Evolutionary conservation across 2,888 invertebrate genomes (phyloP).

Genomic region (Calliphora vomitoria): DNA sequence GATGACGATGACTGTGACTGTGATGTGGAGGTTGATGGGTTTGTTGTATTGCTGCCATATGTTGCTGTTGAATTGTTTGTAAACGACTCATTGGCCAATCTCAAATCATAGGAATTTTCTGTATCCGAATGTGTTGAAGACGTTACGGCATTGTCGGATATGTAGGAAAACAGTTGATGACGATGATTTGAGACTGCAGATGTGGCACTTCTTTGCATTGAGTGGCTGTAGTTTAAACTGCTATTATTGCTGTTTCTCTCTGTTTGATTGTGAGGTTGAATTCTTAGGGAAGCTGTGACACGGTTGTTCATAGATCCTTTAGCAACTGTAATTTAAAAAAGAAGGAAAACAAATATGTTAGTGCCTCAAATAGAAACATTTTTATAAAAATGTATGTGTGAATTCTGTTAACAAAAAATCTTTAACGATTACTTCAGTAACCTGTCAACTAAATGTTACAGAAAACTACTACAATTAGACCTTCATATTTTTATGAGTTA

Average conservation of each 20-base stretch:
- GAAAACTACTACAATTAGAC: too few species aligned
- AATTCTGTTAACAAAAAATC: too few species aligned
- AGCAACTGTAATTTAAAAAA: constrained; percentile 76
- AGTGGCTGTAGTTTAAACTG: constrained; percentile 28
- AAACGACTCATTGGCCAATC: constrained; percentile 42
- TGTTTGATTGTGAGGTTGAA: constrained; percentile 3
- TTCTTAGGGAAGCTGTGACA: constrained; percentile 52
- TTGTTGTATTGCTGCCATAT: constrained; percentile 60
- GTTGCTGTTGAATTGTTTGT: constrained; percentile 46
- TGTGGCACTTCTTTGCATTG: constrained; percentile 32
- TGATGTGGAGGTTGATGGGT: constrained; percentile 49
- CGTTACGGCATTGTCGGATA: constrained; percentile 67
- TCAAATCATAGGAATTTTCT: constrained; percentile 47
- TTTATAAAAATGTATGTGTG: too few species aligned
- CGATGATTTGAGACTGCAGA: constrained; percentile 33
- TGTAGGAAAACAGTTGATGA: constrained; percentile 35
- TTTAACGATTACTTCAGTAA: neutral
- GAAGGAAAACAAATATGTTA: constrained; percentile 1
- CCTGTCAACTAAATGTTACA: neutral
- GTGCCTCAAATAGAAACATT: neutral
- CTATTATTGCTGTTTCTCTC: neutral
- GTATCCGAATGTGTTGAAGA: constrained; percentile 62
- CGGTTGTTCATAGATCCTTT: constrained; percentile 76
- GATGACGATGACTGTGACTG: constrained; percentile 26
- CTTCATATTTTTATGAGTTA: neutral